Percentiles rank a stretch among this genome's conserved stretches.
phyloP scores from a whole-genome alignment of 2,888 invertebrate genomes.

The Gnatocerus cornutus region DNA sequence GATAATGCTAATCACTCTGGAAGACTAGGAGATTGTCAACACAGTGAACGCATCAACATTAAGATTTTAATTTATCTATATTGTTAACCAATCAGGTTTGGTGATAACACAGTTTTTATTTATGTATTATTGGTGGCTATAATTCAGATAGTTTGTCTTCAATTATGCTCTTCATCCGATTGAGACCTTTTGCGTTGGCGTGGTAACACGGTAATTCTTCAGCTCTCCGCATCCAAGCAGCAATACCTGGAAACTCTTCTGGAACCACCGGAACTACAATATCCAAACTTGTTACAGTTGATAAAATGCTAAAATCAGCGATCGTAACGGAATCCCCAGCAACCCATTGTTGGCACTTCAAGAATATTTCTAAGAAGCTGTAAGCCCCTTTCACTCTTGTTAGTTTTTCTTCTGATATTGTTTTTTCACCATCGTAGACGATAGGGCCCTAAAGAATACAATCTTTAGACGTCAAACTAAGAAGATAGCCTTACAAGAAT shows the following conservation, averaged over 20 bases:
- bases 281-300: constrained; percentile 70
- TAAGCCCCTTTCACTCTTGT: constrained; percentile 63
- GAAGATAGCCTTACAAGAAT: too few relatives aligned
- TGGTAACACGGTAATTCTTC: constrained; percentile 52
- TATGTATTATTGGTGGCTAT: not conserved
- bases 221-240: constrained; percentile 67
- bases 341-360: constrained; percentile 54
- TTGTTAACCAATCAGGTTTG: too few relatives aligned
- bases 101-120: too few relatives aligned
- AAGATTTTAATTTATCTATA: too few relatives aligned
- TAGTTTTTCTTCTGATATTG: constrained; percentile 38
- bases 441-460: constrained; percentile 3
- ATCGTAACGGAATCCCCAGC: constrained; percentile 58
- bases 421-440: constrained; percentile 15
- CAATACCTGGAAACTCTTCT: constrained; percentile 63
- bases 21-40: too few relatives aligned
- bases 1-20: too few relatives aligned
- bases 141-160: not conserved
- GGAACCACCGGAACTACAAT: constrained; percentile 67
- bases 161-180: not conserved
- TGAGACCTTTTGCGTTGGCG: constrained; percentile 24
- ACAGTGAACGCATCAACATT: too few relatives aligned
- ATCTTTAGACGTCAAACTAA: too few relatives aligned
- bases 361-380: constrained; percentile 55
- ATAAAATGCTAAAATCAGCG: constrained; percentile 57